Evolutionary conservation across 2,797 vertebrate genomes (phyloP).

Genomic region (Chanos chanos): DNA sequence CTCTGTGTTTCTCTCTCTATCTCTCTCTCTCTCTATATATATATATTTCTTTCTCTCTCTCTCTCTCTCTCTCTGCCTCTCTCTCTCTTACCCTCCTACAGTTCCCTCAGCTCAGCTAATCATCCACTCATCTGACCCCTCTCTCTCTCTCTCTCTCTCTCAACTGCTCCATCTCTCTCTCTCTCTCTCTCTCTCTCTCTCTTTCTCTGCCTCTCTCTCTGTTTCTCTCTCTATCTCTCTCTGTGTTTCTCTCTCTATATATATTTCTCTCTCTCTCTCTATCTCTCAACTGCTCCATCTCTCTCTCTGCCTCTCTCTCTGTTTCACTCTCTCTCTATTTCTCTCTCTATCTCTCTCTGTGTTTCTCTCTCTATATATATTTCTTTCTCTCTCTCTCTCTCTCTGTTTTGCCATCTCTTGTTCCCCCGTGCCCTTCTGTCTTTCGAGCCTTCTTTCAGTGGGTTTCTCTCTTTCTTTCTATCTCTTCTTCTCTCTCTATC

Average conservation of each 20-base stretch:
- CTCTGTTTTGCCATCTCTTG: not conserved
- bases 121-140: not conserved
- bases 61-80: not conserved
- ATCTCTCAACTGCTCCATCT: not conserved
- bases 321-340: not conserved
- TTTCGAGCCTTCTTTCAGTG: not conserved
- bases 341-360: not conserved
- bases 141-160: not conserved
- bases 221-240: not conserved
- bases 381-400: not conserved
- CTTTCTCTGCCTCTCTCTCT: not conserved
- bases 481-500: conserved; percentile 10
- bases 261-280: conserved; percentile 9
- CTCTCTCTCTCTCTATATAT: not conserved
- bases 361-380: not conserved
- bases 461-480: not conserved
- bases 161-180: not conserved
- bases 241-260: not conserved
- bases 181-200: not conserved
- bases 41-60: not conserved
- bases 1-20: not conserved
- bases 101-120: not conserved
- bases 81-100: not conserved
- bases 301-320: not conserved
- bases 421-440: not conserved